Conservation (phyloP, 1,140 invertebrate species). For the Teleopsis dalmanni region DNA sequence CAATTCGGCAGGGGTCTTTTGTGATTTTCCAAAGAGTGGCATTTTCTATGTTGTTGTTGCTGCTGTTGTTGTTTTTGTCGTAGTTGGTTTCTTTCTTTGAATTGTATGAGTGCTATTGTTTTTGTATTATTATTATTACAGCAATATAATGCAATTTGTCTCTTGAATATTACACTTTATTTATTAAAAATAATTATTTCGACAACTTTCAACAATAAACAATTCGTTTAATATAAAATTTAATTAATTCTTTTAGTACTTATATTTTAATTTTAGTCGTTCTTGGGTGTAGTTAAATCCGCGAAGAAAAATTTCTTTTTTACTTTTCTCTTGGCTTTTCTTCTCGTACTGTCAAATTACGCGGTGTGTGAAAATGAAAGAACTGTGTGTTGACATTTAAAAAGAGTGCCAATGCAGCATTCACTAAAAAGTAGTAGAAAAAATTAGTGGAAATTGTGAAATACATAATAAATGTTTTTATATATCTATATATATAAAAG, state of each 20-base stretch:
- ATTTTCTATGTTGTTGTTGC: conserved; percentile 46
- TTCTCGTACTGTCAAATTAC: neutral
- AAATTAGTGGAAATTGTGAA: too few species aligned
- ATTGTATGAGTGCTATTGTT: too few species aligned
- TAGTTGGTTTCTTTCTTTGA: neutral
- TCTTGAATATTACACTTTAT: too few species aligned
- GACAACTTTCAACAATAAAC: too few species aligned
- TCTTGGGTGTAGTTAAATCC: conserved; percentile 8
- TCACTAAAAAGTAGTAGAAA: too few species aligned
- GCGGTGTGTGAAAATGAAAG: neutral
- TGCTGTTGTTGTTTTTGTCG: conserved; percentile 3
- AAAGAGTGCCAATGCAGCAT: too few species aligned
- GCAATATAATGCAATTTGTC: too few species aligned
- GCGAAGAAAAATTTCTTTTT: conserved; percentile 5
- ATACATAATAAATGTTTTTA: too few species aligned
- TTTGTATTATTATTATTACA: too few species aligned
- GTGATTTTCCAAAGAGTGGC: conserved; percentile 95
- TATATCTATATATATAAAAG: too few species aligned
- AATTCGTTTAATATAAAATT: too few species aligned
- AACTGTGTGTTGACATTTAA: neutral
- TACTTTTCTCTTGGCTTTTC: conserved; percentile 7
- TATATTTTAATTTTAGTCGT: conserved; percentile 6
- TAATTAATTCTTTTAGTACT: conserved; percentile 1
- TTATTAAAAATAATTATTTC: too few species aligned
- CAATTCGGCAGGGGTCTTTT: conserved; percentile 91